phyloP scores from a whole-genome alignment of 1,140 invertebrate species.

The Cotesia vestalis region DNA sequence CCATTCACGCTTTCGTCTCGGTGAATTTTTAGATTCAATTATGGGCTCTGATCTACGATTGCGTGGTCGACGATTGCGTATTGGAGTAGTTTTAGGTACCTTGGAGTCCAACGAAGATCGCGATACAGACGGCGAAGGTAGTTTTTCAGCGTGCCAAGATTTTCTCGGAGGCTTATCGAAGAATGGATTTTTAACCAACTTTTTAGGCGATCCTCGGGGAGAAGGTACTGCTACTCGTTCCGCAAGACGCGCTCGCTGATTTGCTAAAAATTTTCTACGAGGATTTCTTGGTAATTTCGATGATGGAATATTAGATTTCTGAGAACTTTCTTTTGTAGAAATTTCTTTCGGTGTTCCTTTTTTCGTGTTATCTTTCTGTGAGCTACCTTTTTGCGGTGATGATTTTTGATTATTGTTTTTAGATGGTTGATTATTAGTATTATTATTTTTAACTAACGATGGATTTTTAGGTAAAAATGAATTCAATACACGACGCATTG shows the following conservation, averaged over 20 bases:
- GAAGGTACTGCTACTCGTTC: background rate
- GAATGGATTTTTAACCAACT: constrained; percentile 34
- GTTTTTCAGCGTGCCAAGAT: constrained; percentile 12
- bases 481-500: constrained; percentile 48
- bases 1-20: constrained; percentile 48
- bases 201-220: background rate
- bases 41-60: background rate
- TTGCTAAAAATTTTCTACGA: constrained; percentile 15
- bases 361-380: background rate
- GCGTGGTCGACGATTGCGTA: background rate
- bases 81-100: background rate
- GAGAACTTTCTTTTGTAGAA: too few species aligned
- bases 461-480: constrained; percentile 5
- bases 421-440: background rate
- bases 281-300: constrained; percentile 3
- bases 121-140: background rate
- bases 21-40: background rate
- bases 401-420: background rate
- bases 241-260: background rate
- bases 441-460: background rate
- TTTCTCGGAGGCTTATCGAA: constrained; percentile 8
- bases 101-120: background rate
- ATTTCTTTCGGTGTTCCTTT: too few species aligned
- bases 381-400: background rate
- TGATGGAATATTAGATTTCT: constrained; percentile 6